These are phyloP conservation scores for Eurypyga helias DNA, from an alignment of 2,113 vertebrate genomes.

Conservation along the genomic window DNA sequence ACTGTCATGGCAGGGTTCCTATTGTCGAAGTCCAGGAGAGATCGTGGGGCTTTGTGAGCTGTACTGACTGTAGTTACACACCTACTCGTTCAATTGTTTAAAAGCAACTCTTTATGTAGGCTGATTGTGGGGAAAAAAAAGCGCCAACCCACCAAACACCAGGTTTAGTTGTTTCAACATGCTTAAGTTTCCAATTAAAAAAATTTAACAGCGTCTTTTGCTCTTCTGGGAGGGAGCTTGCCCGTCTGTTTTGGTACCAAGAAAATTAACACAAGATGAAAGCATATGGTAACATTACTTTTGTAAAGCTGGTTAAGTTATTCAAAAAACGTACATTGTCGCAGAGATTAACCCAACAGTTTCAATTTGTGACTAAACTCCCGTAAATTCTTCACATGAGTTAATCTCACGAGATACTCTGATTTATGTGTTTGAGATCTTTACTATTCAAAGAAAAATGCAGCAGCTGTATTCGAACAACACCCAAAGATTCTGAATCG, in stretches of 20 bases:
- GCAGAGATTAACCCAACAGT: neutral
- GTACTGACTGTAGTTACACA: neutral
- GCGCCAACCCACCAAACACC: neutral
- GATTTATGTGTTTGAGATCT: neutral
- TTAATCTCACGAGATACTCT: neutral
- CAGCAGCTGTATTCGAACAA: neutral
- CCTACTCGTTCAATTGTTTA: neutral
- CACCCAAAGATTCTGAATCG: neutral
- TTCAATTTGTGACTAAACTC: conserved; percentile 29
- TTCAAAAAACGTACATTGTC: conserved; percentile 33
- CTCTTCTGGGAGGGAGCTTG: neutral
- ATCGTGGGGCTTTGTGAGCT: neutral
- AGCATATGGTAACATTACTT: neutral
- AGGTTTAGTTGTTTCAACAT: neutral
- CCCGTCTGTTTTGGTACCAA: neutral
- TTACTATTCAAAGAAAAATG: neutral
- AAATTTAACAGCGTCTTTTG: neutral
- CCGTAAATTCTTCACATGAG: neutral
- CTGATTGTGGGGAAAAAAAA: neutral
- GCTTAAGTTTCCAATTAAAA: neutral
- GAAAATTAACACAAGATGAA: neutral
- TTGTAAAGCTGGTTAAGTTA: conserved; percentile 14
- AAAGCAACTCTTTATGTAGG: neutral
- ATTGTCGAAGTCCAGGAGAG: neutral
- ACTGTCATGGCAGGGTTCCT: neutral